Evolutionary conservation across 2,797 vertebrate genomes (phyloP), one percentile per base, ranked within the genome.

Genomic region (Urocyon cinereoargenteus): DNA sequence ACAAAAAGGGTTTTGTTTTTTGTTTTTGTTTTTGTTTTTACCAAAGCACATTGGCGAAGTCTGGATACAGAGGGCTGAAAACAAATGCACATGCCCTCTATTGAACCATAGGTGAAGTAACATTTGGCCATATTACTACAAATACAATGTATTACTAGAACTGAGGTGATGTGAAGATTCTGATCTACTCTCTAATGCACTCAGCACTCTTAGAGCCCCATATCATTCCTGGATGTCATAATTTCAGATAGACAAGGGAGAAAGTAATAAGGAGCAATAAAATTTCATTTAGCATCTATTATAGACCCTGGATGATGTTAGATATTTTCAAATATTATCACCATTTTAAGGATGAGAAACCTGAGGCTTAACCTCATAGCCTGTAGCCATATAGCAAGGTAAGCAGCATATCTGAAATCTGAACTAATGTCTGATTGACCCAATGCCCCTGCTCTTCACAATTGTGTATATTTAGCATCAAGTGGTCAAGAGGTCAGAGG

Each of bases 21-120:
- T 53, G 51, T 53, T 53, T 21, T 68, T 34, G 5, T 11, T 19
- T 19, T 40, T 45, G 40, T 45, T 45, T 68, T 68, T 68, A 34
- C 90, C 87, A 86, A 81, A 95, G 75, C 84, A 59, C 45, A 45
- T 31, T 91, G 84, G 75, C 87, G 93, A 83, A 22, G 28, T 51
- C 77, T 87, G 61, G 59, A 55, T 18, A 40, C 45, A 93, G 53
- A 94, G 24, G 49, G 6, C 49, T 6, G 26, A 22, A 53, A 90
- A 66, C 53, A 92, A 55, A 59, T 14, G 28, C 15, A 19, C 16
- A 31, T 31, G 28, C 49, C 66, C n/a, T 62, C 49, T 22, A 55
- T 91, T 55, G 53, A 66, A 77, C 45, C 62, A 51, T 61, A 73
- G 18, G 51, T 2, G 59, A 91, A 49, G 36, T 31, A 70, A 34